These are phyloP conservation scores for Diogma glabrata DNA, from an alignment of 2,888 invertebrate genomes.

Conservation along the genomic window DNA sequence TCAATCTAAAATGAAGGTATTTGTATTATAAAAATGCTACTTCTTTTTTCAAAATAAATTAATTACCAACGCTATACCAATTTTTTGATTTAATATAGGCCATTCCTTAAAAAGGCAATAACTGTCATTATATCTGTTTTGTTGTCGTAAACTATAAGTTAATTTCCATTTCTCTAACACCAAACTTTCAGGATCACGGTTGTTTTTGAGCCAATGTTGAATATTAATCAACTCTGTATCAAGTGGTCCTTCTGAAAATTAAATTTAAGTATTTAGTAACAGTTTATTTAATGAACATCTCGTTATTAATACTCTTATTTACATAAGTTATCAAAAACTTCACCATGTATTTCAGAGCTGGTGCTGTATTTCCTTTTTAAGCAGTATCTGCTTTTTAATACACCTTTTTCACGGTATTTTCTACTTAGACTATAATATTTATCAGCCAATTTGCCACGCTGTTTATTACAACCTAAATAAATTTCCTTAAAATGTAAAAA, in stretches of 20 bases:
- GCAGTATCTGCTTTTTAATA: neutral
- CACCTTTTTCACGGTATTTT: neutral
- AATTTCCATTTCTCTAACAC: neutral
- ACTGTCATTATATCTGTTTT: neutral
- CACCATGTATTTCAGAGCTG: too few species aligned
- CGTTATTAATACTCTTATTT: too few species aligned
- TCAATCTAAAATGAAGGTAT: slow-evolving; percentile 2
- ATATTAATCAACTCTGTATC: neutral
- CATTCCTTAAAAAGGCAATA: neutral
- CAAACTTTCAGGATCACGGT: slow-evolving; percentile 1
- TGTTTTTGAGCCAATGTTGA: neutral
- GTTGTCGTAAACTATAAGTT: neutral
- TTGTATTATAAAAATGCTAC: neutral
- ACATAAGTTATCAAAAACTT: too few species aligned
- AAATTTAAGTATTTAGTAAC: too few species aligned
- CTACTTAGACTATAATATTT: neutral
- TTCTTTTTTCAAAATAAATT: neutral
- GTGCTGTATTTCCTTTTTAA: neutral
- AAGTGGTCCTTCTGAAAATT: too few species aligned
- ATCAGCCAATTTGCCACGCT: neutral
- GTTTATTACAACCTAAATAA: neutral
- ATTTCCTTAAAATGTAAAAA: too few species aligned
- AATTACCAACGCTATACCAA: slow-evolving; percentile 3
- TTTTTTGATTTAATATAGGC: neutral
- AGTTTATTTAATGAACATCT: too few species aligned